phyloP scores from a whole-genome alignment of 2,113 vertebrate genomes.

The Oceanites oceanicus region DNA sequence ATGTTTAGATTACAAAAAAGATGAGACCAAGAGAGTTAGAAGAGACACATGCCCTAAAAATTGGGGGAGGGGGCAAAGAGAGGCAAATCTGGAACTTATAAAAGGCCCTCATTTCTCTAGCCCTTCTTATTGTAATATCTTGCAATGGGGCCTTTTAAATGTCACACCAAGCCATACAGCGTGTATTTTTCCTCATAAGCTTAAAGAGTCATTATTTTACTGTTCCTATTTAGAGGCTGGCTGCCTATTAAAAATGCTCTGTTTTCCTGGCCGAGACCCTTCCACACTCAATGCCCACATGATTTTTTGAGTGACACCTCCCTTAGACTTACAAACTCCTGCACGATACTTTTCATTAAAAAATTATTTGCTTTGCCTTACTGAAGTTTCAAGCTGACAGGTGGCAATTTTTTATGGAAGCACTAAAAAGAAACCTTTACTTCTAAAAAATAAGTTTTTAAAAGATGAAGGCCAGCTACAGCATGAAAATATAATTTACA shows the following conservation, averaged over 20 bases:
- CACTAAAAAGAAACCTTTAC: conserved; percentile 57
- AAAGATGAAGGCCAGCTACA: conserved; percentile 58
- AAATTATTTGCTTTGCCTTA: conserved; percentile 65
- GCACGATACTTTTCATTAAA: conserved; percentile 43
- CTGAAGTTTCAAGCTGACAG: conserved; percentile 61
- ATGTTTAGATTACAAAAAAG: conserved; percentile 56
- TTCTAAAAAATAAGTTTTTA: conserved; percentile 59
- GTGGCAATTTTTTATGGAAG: conserved; percentile 64
- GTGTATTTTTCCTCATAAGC: background rate
- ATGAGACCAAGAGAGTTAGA: background rate
- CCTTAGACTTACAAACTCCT: conserved; percentile 57
- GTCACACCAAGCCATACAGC: background rate
- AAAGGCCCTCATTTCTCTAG: background rate
- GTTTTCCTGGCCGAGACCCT: conserved; percentile 17
- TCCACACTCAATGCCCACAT: conserved; percentile 10
- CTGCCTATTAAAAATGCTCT: conserved; percentile 40
- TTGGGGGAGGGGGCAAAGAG: background rate
- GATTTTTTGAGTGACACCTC: conserved; percentile 55
- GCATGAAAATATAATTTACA: conserved; percentile 68
- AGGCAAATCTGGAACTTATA: conserved; percentile 5
- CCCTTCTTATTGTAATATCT: background rate
- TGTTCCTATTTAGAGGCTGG: background rate
- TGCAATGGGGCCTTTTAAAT: conserved; percentile 25
- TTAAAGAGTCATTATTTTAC: conserved; percentile 31
- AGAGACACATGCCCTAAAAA: conserved; percentile 7